Evolutionary conservation across 35 echinoderm and acorn worm species (phyloP), one percentile per base, ranked within the genome.

Genomic region (Chiridota heheva): DNA sequence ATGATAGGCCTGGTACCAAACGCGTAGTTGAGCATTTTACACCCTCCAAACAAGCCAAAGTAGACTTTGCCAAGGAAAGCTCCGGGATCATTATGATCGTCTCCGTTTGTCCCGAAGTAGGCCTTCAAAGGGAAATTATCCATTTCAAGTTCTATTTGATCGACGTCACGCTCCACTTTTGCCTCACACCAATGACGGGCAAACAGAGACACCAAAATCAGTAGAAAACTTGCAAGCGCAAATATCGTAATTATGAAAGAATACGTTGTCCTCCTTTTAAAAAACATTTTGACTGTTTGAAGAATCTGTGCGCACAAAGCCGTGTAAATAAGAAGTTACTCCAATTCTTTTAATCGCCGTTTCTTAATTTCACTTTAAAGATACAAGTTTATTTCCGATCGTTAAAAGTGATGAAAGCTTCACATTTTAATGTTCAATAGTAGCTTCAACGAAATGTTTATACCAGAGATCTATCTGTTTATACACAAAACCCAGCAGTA

Each of bases 11-110:
- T 58, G 25, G 65, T 87, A 70, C 92, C 92, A 2, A 86, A 73
- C 1, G 87, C 92, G 43, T 86, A 80, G 43, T 96, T 96, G 64
- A 96, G 90, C 82, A 48, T 86, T 69, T 96, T 96, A 58, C 87
- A 96, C 18, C 92, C 92, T 24, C 77, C 45, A 59, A 96, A 86
- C 2, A 96, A 57, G 1, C 92, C 92, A 27, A 86, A 96, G 61
- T 82, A 36, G 10, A 65, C 70, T 16, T 76, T 41, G 0, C 92
- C 92, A 17, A 29, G 70, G 70, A 90, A 90, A n/a, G 92, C 83
- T 30, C 87, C 92, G 0, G 92, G 92, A 31, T 96, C 92, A 58
- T 45, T 55, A 15, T 56, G 51, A 34, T 90, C 88, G 44, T 71
- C 63, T 40, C 82, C 76, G 44, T 86, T 86, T 20, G 74, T 77